A percentile compares a stretch with the other conserved stretches of the same genome.
phyloP scores from a whole-genome alignment of 2,113 vertebrate genomes.

The Thomomys bottae region DNA sequence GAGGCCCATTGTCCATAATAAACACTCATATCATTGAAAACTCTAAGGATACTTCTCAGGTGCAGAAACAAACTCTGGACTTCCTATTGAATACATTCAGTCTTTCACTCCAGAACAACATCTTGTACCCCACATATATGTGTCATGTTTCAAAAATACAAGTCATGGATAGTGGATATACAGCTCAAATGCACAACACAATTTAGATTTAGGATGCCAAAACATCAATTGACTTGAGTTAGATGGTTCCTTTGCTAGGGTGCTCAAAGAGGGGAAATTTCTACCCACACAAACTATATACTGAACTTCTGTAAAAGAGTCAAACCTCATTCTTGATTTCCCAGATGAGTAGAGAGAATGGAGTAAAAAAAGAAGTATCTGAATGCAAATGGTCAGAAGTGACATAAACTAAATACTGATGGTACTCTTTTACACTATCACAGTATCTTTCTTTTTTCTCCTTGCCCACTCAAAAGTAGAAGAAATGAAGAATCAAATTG shows the following conservation, averaged over 20 bases:
- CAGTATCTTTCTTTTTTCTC: background rate
- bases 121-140: background rate
- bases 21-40: conserved; percentile 9
- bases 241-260: background rate
- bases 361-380: background rate
- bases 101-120: background rate
- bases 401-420: background rate
- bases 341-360: conserved; percentile 14
- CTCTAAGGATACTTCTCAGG: background rate
- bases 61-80: background rate
- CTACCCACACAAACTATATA: background rate
- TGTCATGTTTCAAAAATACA: background rate
- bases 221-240: background rate
- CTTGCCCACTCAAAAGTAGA: background rate
- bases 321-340: conserved; percentile 19
- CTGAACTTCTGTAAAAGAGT: background rate
- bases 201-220: background rate
- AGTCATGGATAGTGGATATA: background rate
- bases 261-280: background rate
- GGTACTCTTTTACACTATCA: conserved; percentile 43
- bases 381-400: conserved; percentile 3
- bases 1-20: background rate
- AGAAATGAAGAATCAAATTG: conserved; percentile 32
- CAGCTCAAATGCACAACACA: background rate
- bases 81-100: background rate